Evolutionary conservation across 2,888 invertebrate genomes (phyloP).

Genomic region (Amorpha juglandis): DNA sequence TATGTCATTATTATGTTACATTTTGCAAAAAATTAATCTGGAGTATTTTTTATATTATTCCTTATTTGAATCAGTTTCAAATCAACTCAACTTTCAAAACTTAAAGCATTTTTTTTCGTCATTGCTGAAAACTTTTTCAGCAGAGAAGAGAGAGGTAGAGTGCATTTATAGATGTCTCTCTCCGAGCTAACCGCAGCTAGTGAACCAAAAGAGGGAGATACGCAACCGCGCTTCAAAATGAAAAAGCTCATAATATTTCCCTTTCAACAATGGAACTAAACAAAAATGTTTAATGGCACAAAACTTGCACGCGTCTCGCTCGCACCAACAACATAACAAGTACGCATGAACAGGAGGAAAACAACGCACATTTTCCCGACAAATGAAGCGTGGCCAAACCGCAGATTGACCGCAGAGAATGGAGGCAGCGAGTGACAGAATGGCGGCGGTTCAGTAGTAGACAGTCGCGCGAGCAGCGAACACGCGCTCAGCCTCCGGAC

Average conservation of each 20-base stretch:
- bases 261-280: slow-evolving; percentile 78
- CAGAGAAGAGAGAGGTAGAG: slow-evolving; percentile 30
- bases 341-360: slow-evolving; percentile 62
- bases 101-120: background rate
- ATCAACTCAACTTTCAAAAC: background rate
- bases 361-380: slow-evolving; percentile 79
- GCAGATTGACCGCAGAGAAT: slow-evolving; percentile 85
- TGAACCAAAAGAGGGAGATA: slow-evolving; percentile 59
- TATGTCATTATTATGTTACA: slow-evolving; percentile 2
- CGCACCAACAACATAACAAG: slow-evolving; percentile 41
- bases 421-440: slow-evolving; percentile 84
- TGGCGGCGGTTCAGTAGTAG: slow-evolving; percentile 81
- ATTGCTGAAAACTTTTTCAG: slow-evolving; percentile 23
- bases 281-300: slow-evolving; percentile 78
- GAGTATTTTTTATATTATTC: background rate
- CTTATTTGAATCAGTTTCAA: background rate
- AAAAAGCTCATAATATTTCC: slow-evolving; percentile 81
- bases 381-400: slow-evolving; percentile 85
- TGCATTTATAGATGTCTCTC: slow-evolving; percentile 55
- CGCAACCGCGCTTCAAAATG: slow-evolving; percentile 61
- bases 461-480: slow-evolving; percentile 71
- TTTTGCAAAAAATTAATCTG: slow-evolving; percentile 2
- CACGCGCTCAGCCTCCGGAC: slow-evolving; percentile 64
- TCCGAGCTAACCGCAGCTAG: slow-evolving; percentile 52
- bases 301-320: slow-evolving; percentile 74